phyloP scores from a whole-genome alignment of 2,797 vertebrate species.

The Sebastes umbrosus region DNA sequence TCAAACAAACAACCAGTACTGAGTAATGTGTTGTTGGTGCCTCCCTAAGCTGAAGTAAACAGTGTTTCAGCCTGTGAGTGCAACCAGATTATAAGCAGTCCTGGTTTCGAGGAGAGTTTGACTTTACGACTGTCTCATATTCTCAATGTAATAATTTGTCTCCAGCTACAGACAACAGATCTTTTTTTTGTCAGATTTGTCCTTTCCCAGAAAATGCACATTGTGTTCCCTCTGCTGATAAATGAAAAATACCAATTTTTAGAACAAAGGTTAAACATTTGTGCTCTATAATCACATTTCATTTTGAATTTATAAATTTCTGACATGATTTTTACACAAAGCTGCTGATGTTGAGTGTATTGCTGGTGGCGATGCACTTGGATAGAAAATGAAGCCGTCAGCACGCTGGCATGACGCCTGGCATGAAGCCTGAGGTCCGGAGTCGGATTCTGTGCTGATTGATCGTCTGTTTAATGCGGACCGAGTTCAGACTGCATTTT shows the following conservation, averaged over 20 bases:
- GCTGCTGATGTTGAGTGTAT: not conserved
- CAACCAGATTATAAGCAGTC: not conserved
- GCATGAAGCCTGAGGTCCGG: not conserved
- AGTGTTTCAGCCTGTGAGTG: not conserved
- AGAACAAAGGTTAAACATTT: not conserved
- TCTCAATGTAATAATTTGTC: not conserved
- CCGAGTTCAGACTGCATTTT: not conserved
- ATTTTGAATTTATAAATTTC: not conserved
- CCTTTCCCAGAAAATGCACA: not conserved
- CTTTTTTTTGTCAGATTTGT: not conserved
- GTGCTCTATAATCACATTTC: not conserved
- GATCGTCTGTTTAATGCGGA: constrained; percentile 21
- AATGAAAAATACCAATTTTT: not conserved
- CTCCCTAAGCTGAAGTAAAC: too few species aligned
- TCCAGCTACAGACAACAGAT: not conserved
- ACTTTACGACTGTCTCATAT: not conserved
- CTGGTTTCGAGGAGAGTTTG: not conserved
- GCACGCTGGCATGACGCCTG: constrained; percentile 1
- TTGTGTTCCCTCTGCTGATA: not conserved
- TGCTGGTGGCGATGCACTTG: not conserved
- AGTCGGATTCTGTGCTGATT: not conserved
- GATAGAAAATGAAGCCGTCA: not conserved
- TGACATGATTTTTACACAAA: not conserved
- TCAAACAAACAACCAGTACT: not conserved
- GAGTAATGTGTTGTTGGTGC: too few species aligned